phyloP scores from a whole-genome alignment of 2,113 vertebrate species.

The Spea multiplicata region DNA sequence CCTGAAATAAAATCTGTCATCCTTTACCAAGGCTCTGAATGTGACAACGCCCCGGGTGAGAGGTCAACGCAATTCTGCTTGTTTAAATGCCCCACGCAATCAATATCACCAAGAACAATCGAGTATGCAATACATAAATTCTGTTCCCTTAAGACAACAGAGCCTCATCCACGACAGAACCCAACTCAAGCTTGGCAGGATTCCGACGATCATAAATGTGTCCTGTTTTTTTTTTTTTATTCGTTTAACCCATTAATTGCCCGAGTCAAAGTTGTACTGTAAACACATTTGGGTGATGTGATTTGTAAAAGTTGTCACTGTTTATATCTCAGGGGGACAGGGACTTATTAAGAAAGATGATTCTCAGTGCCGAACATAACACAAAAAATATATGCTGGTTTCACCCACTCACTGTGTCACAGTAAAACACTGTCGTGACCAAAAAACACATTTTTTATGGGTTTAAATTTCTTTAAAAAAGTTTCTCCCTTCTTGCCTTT shows the following conservation, averaged over 20 bases:
- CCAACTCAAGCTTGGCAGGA: neutral
- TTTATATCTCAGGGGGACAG: neutral
- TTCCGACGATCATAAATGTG: neutral
- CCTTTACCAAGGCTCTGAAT: slow-evolving; percentile 19
- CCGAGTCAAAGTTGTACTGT: too few species aligned
- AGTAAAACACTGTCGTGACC: too few species aligned
- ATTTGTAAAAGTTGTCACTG: neutral
- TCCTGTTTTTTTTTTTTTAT: too few species aligned
- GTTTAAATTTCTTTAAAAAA: too few species aligned
- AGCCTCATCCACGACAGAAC: neutral
- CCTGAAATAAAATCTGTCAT: slow-evolving; percentile 7
- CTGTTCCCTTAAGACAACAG: neutral
- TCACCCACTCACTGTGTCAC: too few species aligned
- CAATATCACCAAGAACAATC: slow-evolving; percentile 27
- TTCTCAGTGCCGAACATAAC: too few species aligned
- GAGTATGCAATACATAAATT: slow-evolving; percentile 26
- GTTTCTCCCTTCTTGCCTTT: too few species aligned
- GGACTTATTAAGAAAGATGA: too few species aligned
- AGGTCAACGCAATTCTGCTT: slow-evolving; percentile 16
- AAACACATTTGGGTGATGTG: neutral
- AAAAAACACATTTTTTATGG: too few species aligned
- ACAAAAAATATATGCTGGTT: too few species aligned
- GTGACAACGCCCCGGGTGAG: slow-evolving; percentile 28
- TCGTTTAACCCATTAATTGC: too few species aligned
- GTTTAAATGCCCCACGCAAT: slow-evolving; percentile 21